phyloP scores from a whole-genome alignment of 2,888 invertebrate species.

The Brachycybe producta region DNA sequence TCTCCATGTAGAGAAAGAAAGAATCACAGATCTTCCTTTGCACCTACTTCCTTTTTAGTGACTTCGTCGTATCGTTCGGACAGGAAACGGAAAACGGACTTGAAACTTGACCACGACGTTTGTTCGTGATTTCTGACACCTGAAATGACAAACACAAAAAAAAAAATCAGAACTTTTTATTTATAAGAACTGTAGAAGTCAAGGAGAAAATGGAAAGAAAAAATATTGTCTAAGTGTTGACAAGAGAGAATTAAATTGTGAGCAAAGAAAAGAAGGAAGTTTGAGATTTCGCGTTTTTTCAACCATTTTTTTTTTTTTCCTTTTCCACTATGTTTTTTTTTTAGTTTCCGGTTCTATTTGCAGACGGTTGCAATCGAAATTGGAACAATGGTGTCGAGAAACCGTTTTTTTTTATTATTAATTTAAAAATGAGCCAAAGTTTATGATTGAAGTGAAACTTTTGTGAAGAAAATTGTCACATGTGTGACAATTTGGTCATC shows the following conservation, averaged over 20 bases:
- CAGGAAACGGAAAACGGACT: conserved; percentile 9
- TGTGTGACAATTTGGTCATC: too few relatives aligned
- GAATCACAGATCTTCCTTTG: neutral
- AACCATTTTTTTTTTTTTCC: neutral
- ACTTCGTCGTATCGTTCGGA: conserved; percentile 2
- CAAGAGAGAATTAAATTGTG: neutral
- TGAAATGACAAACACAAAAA: neutral
- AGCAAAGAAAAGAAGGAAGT: too few relatives aligned
- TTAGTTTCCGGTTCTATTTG: neutral
- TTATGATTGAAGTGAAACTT: too few relatives aligned
- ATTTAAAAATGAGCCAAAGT: too few relatives aligned
- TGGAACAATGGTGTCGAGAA: neutral
- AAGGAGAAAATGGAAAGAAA: neutral
- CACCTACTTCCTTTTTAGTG: neutral
- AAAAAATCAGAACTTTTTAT: neutral
- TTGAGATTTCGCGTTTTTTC: too few relatives aligned
- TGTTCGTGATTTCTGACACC: conserved; percentile 8
- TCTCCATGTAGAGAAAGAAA: too few relatives aligned
- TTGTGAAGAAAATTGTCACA: too few relatives aligned
- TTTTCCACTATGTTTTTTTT: neutral
- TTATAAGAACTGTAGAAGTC: neutral
- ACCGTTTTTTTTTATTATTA: too few relatives aligned
- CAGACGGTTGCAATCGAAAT: neutral
- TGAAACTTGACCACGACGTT: conserved; percentile 12
- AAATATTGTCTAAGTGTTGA: neutral